phyloP scores from a whole-genome alignment of 2,797 vertebrate species.

The Ibycter americanus region DNA sequence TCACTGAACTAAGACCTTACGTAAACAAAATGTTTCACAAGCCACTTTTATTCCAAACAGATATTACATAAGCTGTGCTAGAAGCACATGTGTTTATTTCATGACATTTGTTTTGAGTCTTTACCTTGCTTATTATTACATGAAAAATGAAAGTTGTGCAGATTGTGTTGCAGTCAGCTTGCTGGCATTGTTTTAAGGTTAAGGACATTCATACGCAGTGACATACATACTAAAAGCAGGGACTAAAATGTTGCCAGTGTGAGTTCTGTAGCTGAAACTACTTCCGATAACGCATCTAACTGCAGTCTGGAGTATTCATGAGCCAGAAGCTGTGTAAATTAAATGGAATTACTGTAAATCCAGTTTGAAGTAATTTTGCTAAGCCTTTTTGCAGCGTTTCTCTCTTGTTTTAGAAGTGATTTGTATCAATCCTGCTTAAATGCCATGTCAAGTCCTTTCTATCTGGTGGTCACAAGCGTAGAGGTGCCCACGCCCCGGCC shows the following conservation, averaged over 20 bases:
- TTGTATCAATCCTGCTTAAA: neutral
- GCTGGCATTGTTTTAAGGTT: neutral
- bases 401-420: neutral
- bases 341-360: neutral
- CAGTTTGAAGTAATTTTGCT: neutral
- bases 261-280: neutral
- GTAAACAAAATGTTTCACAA: neutral
- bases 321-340: neutral
- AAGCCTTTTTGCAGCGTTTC: neutral
- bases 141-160: neutral
- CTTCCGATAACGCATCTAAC: neutral
- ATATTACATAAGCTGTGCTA: neutral
- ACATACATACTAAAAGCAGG: neutral
- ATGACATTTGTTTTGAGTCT: neutral
- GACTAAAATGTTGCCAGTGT: neutral
- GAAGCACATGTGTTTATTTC: neutral
- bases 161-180: neutral
- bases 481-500: fast-evolving
- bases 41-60: neutral
- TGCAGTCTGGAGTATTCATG: neutral
- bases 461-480: neutral
- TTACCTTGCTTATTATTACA: neutral
- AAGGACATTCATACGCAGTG: neutral
- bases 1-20: neutral
- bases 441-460: neutral